Percentiles rank a stretch among this genome's conserved stretches.
Conservation (phyloP, 2,797 vertebrate genomes). For the Lepilemur septentrionalis region DNA sequence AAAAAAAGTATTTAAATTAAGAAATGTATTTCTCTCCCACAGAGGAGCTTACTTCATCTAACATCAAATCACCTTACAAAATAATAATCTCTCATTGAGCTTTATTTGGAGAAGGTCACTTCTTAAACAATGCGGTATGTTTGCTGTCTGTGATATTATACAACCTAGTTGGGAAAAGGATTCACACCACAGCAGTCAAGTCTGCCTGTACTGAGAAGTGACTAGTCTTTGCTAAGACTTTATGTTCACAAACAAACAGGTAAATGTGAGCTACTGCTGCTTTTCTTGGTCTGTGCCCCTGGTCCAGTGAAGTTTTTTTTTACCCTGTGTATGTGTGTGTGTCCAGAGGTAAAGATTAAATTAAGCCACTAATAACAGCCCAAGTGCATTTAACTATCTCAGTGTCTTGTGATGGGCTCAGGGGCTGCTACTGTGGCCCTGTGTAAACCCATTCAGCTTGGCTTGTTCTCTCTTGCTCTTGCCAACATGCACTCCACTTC, state of each 20-base stretch:
- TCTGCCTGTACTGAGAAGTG: not conserved
- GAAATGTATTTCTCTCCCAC: not conserved
- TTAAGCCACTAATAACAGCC: not conserved
- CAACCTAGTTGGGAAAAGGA: not conserved
- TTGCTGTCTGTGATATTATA: not conserved
- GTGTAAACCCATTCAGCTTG: not conserved
- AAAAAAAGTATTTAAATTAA: not conserved
- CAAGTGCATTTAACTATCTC: not conserved
- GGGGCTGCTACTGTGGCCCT: not conserved
- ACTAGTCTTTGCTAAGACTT: not conserved
- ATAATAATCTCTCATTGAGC: not conserved
- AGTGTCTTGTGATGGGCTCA: not conserved
- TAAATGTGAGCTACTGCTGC: not conserved
- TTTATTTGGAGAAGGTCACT: not conserved
- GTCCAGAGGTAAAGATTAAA: not conserved
- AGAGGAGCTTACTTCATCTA: not conserved
- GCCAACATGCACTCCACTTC: fast-evolving
- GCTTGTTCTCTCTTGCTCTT: not conserved
- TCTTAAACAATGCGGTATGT: not conserved
- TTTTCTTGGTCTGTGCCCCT: not conserved
- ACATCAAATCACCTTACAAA: not conserved
- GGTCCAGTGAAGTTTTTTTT: not conserved
- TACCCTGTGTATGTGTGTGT: not conserved
- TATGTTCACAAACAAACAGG: not conserved
- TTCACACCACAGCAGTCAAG: not conserved